Base-by-base conservation (phyloP, 2,888 invertebrate genomes). In the Anthrax anthrax region DNA sequence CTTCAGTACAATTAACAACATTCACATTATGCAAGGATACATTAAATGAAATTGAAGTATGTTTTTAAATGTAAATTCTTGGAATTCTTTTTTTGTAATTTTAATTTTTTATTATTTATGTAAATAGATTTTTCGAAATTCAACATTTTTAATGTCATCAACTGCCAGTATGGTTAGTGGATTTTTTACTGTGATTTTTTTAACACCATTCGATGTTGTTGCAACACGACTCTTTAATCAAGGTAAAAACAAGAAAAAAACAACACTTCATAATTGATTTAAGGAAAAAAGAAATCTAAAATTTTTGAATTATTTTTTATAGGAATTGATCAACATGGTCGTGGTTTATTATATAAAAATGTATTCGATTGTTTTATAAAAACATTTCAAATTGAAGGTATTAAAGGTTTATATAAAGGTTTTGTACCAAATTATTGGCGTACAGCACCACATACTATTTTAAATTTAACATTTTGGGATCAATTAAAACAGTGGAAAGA, bases 191-290 rank as follows among this genome's bases (percentile, higher is more conserved):
- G 81, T 82, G 6, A 55, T 83, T 1, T 73, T 77, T 50, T 84
- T 90, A 76, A 87, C 89, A 47, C 92, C 91, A 0, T 82, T 91
- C 60, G 91, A 92, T 65, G 83, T 90, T 32, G 74, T 85, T 53
- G 78, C 87, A 40, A 87, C 89, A n/a, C 74, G 91, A 53, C 73
- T 91, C 49, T 91, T 88, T 62, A 91, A 91, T 69, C 90, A 91
- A 78, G 84, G 85, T 79, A 72, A 37, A 23, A 41, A 34, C 4
- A 18, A 29, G 2, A 18, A 12, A n/a, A n/a, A n/a, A n/a, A n/a
- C n/a, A n/a, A n/a, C n/a, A 16, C 37, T 44, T 9, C 5, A 23
- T 6, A 23, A 23, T 23, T 23, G 8, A 23, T 23, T 23, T 23
- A 23, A 23, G 23, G 23, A 23, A 6, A 23, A 23, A 23, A 23